Conservation (phyloP, 2,888 invertebrate genomes). For the Osmoderma eremita region DNA sequence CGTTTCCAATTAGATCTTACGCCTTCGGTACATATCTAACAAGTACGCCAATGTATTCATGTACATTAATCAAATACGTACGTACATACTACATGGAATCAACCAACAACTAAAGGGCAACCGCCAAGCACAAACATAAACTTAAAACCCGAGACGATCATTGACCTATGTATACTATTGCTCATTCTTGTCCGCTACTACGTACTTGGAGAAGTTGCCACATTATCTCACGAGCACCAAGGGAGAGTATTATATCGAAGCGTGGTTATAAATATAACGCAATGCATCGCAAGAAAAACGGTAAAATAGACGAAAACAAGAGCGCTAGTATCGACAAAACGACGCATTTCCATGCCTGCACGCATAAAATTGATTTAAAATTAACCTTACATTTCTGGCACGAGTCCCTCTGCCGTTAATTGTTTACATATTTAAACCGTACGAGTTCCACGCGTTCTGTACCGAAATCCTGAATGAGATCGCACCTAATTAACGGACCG, state of each 20-base stretch:
- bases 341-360: background rate
- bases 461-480: background rate
- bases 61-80: no score
- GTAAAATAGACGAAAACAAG: background rate
- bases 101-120: background rate
- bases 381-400: conserved; percentile 7
- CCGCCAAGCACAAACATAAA: conserved; percentile 1
- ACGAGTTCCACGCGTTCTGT: background rate
- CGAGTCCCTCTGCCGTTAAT: background rate
- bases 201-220: no score
- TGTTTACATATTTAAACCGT: conserved; percentile 11
- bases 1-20: no score
- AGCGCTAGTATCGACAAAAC: conserved; percentile 14
- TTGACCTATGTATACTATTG: conserved; percentile 19
- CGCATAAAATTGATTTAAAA: conserved; percentile 1
- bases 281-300: background rate
- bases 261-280: background rate
- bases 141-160: conserved; percentile 30
- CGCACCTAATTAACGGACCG: no score
- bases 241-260: background rate
- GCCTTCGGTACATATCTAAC: no score
- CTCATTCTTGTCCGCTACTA: background rate
- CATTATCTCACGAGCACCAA: no score
- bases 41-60: no score
- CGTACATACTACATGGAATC: background rate